phyloP scores from a whole-genome alignment of 2,888 invertebrate genomes.

The Aphodius sticticus region DNA sequence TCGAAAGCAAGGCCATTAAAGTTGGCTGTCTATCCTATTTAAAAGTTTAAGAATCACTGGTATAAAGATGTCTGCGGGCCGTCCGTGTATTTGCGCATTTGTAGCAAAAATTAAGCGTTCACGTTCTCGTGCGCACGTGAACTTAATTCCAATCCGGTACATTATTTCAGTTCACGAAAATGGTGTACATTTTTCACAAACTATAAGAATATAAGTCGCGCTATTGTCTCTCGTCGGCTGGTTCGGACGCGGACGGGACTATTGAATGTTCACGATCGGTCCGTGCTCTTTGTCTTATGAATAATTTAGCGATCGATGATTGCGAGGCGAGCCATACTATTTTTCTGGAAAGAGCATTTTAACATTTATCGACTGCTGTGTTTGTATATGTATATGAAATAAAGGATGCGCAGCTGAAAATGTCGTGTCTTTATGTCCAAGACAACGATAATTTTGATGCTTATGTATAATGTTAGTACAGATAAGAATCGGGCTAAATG shows the following conservation, averaged over 20 bases:
- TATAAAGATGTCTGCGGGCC: not conserved
- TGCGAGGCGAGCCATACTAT: slow-evolving; percentile 38
- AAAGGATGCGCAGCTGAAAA: not conserved
- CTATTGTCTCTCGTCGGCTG: slow-evolving; percentile 43
- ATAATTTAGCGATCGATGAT: slow-evolving; percentile 48
- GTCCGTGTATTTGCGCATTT: slow-evolving; percentile 12
- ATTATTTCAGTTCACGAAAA: slow-evolving; percentile 51
- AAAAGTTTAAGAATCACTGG: not conserved
- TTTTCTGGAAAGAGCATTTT: slow-evolving; percentile 22
- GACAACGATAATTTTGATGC: no score
- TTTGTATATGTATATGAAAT: not conserved
- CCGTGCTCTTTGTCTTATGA: slow-evolving; percentile 49
- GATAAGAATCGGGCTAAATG: no score
- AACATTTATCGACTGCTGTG: not conserved
- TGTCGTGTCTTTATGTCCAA: not conserved
- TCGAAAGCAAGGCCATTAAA: no score
- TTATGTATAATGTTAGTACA: no score
- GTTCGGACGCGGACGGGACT: slow-evolving; percentile 25
- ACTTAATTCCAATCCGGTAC: slow-evolving; percentile 49
- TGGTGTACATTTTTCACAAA: slow-evolving; percentile 46
- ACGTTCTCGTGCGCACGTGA: slow-evolving; percentile 50
- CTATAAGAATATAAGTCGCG: slow-evolving; percentile 38
- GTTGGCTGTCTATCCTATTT: not conserved
- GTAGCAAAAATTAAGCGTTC: slow-evolving; percentile 43
- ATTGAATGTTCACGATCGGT: slow-evolving; percentile 46